Evolutionary conservation across 2,797 vertebrate species (phyloP).

Genomic region (Gymnoscopelus braueri): DNA sequence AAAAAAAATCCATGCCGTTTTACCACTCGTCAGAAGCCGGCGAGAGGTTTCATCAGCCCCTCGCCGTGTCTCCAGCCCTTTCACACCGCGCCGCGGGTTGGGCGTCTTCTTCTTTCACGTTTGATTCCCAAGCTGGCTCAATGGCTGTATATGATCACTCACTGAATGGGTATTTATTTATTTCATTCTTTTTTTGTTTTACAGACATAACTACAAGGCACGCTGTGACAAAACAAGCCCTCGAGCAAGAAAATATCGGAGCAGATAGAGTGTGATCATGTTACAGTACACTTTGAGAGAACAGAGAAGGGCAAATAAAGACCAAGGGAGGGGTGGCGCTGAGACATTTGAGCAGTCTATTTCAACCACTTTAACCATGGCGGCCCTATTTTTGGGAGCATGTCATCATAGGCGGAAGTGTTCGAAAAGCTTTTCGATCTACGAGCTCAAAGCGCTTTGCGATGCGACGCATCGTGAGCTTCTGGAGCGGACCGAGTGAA

Average conservation of each 20-base stretch:
- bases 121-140: conserved; percentile 54
- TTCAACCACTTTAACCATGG: no score
- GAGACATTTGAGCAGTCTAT: no score
- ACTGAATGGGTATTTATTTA: conserved; percentile 6
- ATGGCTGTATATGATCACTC: conserved; percentile 28
- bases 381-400: no score
- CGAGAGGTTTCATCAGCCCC: conserved; percentile 61
- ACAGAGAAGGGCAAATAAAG: not conserved
- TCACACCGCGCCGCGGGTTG: conserved; percentile 29
- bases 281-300: conserved; percentile 15
- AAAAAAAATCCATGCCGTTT: not conserved
- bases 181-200: conserved; percentile 15
- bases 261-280: conserved; percentile 30
- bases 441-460: no score
- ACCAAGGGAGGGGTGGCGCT: not conserved
- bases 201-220: not conserved
- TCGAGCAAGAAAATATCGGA: conserved; percentile 23
- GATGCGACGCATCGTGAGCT: no score
- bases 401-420: no score
- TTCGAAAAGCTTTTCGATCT: no score
- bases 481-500: no score
- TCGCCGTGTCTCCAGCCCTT: conserved; percentile 44
- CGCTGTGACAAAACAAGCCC: conserved; percentile 31
- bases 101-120: conserved; percentile 40
- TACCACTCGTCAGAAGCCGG: conserved; percentile 42